These are phyloP conservation scores for Physocephala rufipes DNA, from an alignment of 2,888 invertebrate species.

Conservation along the genomic window DNA sequence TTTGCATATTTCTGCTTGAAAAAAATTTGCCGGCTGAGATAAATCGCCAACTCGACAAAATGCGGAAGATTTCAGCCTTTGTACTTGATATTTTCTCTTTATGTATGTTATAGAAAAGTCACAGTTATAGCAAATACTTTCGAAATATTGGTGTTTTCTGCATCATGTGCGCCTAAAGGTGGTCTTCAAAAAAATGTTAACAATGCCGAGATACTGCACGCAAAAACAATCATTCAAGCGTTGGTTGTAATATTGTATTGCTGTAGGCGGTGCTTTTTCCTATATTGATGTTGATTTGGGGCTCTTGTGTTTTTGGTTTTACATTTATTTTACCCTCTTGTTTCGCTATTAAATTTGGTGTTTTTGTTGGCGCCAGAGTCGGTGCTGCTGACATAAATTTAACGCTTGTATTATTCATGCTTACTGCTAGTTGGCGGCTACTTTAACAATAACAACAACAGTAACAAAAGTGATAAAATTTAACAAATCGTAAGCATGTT, in stretches of 20 bases:
- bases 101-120: neutral
- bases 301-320: neutral
- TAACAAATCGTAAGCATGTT: neutral
- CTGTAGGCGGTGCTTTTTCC: constrained; percentile 26
- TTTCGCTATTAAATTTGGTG: neutral
- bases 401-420: constrained; percentile 11
- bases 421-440: constrained; percentile 9
- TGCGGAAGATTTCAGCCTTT: neutral
- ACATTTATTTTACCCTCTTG: too few relatives aligned
- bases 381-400: constrained; percentile 15
- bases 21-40: neutral
- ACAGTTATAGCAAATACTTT: neutral
- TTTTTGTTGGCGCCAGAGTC: constrained; percentile 25
- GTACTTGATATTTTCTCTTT: neutral
- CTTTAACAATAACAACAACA: neutral
- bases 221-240: neutral
- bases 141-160: neutral
- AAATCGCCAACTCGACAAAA: neutral
- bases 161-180: constrained; percentile 5
- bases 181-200: constrained; percentile 3
- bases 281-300: constrained; percentile 22
- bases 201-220: neutral
- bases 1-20: neutral
- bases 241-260: neutral
- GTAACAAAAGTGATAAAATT: neutral